Evolutionary conservation across 2,888 invertebrate genomes (phyloP).

Genomic region (Serripes groenlandicus): DNA sequence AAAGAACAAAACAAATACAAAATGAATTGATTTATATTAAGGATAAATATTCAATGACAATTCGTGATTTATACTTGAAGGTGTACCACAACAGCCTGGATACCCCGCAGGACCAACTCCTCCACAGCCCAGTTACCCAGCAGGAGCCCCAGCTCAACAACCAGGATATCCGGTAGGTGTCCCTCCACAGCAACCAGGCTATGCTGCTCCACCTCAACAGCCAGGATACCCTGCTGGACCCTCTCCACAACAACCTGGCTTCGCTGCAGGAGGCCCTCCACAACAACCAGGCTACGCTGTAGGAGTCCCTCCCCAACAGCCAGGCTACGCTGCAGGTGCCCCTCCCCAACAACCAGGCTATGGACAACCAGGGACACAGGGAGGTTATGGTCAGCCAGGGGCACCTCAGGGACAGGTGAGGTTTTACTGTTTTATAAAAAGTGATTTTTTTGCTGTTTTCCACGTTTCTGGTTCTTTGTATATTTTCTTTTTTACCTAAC

Average conservation of each 20-base stretch:
- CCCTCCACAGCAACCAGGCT: slow-evolving; percentile 46
- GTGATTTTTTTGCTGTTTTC: too few species aligned
- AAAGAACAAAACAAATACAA: too few species aligned
- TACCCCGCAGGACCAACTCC: slow-evolving; percentile 36
- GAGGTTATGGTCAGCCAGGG: slow-evolving; percentile 31
- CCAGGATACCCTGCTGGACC: slow-evolving; percentile 55
- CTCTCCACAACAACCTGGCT: slow-evolving; percentile 46
- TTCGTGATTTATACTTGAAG: slow-evolving; percentile 28
- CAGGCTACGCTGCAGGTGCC: slow-evolving; percentile 20
- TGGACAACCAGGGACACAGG: slow-evolving; percentile 20
- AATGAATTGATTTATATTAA: too few species aligned
- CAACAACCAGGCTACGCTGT: slow-evolving; percentile 61
- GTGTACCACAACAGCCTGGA: slow-evolving; percentile 37
- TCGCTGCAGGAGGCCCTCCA: slow-evolving; percentile 20
- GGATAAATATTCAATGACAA: too few species aligned
- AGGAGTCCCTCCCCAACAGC: slow-evolving; percentile 41
- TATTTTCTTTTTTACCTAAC: too few species aligned
- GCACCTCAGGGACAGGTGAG: slow-evolving; percentile 39
- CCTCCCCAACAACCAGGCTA: slow-evolving; percentile 40
- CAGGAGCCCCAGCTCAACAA: slow-evolving; percentile 50
- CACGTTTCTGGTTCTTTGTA: too few species aligned
- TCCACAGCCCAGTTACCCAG: slow-evolving; percentile 41
- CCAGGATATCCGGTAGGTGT: slow-evolving; percentile 29
- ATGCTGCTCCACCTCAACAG: slow-evolving; percentile 43
- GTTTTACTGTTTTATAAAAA: too few species aligned